These are phyloP conservation scores for Heliothis virescens DNA, from an alignment of 1,140 invertebrate genomes.

Conservation along the genomic window DNA sequence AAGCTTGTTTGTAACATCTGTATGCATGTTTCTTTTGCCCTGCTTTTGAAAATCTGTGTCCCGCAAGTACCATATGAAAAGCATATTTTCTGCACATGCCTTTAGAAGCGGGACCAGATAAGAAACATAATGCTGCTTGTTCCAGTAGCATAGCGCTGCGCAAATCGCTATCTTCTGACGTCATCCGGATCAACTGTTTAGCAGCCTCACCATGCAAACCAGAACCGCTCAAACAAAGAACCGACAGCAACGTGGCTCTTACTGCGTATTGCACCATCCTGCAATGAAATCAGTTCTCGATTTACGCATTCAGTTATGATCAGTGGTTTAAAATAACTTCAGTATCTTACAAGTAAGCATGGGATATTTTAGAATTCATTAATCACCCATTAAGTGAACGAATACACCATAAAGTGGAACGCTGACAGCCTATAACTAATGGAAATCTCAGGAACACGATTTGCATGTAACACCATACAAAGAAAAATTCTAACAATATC, in stretches of 20 bases:
- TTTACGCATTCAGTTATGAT: too few species aligned
- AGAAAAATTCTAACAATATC: too few species aligned
- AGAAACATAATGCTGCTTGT: conserved; percentile 97
- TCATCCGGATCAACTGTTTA: conserved; percentile 97
- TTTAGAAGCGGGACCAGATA: conserved; percentile 88
- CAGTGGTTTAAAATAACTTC: too few species aligned
- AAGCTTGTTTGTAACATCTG: conserved; percentile 96
- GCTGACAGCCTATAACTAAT: too few species aligned
- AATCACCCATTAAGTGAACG: too few species aligned
- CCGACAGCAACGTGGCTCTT: conserved; percentile 94
- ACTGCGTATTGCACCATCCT: conserved; percentile 96
- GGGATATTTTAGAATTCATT: too few species aligned
- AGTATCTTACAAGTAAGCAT: too few species aligned
- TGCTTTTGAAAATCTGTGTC: conserved; percentile 96
- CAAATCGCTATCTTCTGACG: conserved; percentile 97
- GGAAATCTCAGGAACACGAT: too few species aligned
- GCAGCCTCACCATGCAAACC: conserved; percentile 95
- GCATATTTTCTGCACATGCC: conserved; percentile 96
- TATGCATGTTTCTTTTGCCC: conserved; percentile 96
- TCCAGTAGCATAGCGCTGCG: conserved; percentile 96
- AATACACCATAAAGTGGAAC: too few species aligned
- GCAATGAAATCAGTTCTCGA: conserved; percentile 58
- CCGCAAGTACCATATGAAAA: conserved; percentile 98
- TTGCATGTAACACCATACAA: too few species aligned
- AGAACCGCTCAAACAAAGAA: conserved; percentile 93